phyloP scores from a whole-genome alignment of 1,140 invertebrate genomes.

The Drepana arcuata region DNA sequence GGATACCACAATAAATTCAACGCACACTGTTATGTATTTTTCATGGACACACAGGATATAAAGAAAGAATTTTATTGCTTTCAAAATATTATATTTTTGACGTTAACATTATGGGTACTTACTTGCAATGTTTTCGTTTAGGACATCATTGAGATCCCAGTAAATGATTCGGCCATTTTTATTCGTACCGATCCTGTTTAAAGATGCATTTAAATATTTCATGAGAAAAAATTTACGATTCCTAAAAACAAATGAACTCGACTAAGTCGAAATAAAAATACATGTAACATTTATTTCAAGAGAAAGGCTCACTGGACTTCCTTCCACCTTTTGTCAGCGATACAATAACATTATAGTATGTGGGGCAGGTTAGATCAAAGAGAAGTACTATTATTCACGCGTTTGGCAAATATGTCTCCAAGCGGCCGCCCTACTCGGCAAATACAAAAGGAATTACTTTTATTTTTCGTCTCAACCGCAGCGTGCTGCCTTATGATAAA shows the following conservation, averaged over 20 bases:
- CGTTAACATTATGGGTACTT: conserved; percentile 23
- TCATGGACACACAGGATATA: conserved; percentile 32
- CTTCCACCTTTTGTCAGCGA: conserved; percentile 19
- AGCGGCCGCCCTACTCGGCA: conserved; percentile 34
- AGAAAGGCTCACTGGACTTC: no score
- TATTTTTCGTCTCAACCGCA: conserved; percentile 63
- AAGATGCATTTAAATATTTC: no score
- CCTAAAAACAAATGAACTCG: no score
- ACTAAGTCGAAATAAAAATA: no score
- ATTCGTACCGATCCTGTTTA: no score
- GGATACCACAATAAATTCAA: conserved; percentile 57
- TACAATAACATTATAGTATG: conserved; percentile 17
- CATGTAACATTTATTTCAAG: no score
- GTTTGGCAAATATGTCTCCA: conserved; percentile 51
- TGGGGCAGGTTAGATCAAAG: conserved; percentile 27
- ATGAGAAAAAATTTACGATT: no score
- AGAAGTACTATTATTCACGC: conserved; percentile 47
- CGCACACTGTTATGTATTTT: conserved; percentile 55
- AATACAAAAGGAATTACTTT: conserved; percentile 65
- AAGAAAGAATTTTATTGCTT: conserved; percentile 44
- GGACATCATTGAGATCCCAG: conserved; percentile 11
- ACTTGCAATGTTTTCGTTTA: conserved; percentile 16
- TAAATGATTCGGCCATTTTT: no score
- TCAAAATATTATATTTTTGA: conserved; percentile 39
- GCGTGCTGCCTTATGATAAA: conserved; percentile 64